Evolutionary conservation across 2,113 vertebrate genomes (phyloP).

Genomic region (Crocuta crocuta): DNA sequence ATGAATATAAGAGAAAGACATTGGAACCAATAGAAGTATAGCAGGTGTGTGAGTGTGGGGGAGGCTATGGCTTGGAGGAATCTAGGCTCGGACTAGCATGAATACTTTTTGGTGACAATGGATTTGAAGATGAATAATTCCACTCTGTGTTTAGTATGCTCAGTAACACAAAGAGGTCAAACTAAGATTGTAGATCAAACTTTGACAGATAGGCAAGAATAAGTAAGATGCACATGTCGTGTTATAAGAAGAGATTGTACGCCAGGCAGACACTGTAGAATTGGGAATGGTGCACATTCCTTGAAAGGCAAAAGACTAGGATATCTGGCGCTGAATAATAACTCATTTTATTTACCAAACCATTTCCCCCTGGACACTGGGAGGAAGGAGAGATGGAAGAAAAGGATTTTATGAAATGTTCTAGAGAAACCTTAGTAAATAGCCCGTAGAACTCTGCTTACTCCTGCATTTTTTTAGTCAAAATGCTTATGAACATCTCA

Average conservation of each 20-base stretch:
- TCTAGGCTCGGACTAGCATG: not conserved
- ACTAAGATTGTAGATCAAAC: not conserved
- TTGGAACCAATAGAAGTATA: not conserved
- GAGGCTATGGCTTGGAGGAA: not conserved
- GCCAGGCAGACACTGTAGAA: not conserved
- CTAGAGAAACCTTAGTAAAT: not conserved
- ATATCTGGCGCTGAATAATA: not conserved
- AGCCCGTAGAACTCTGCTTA: not conserved
- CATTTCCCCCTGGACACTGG: not conserved
- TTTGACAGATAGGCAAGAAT: not conserved
- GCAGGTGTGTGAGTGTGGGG: not conserved
- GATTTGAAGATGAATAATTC: not conserved
- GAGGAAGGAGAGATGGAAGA: not conserved
- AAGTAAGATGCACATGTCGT: not conserved
- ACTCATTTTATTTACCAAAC: not conserved
- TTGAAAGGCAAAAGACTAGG: not conserved
- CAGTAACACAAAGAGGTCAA: not conserved
- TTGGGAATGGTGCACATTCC: not conserved
- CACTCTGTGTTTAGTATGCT: not conserved
- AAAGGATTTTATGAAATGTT: not conserved
- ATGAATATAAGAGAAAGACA: not conserved
- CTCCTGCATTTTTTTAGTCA: not conserved
- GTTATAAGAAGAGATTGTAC: not conserved
- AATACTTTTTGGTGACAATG: not conserved
- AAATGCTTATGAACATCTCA: not conserved